phyloP scores from a whole-genome alignment of 2,113 vertebrate genomes.

The Grallaria varia region DNA sequence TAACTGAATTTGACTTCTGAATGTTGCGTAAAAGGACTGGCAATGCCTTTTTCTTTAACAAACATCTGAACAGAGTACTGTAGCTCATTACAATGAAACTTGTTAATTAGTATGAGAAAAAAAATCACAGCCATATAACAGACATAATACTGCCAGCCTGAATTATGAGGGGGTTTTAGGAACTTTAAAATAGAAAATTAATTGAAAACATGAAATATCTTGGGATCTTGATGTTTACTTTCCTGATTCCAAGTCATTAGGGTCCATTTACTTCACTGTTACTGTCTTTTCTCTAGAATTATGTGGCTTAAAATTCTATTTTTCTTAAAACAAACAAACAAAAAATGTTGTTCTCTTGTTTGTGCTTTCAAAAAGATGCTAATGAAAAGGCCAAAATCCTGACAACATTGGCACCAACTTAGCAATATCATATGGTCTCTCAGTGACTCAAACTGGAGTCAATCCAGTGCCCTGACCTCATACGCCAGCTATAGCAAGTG shows the following conservation, averaged over 20 bases:
- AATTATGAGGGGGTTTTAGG: accelerated
- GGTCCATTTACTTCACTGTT: background rate
- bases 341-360: background rate
- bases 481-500: background rate
- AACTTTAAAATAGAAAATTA: background rate
- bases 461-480: background rate
- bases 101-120: background rate
- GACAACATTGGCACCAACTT: background rate
- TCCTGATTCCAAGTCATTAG: background rate
- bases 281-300: background rate
- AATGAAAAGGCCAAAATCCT: background rate
- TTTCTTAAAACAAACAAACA: background rate
- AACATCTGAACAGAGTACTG: background rate
- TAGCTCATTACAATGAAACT: background rate
- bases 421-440: background rate
- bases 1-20: background rate
- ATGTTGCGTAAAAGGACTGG: background rate
- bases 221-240: background rate
- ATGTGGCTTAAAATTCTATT: background rate
- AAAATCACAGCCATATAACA: background rate
- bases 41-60: background rate
- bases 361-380: background rate
- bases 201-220: background rate
- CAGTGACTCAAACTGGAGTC: background rate
- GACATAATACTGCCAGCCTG: background rate